Percentiles rank a stretch among this genome's conserved stretches.
Conservation (phyloP, 2,888 invertebrate genomes). For the Drosophila paracracens region DNA sequence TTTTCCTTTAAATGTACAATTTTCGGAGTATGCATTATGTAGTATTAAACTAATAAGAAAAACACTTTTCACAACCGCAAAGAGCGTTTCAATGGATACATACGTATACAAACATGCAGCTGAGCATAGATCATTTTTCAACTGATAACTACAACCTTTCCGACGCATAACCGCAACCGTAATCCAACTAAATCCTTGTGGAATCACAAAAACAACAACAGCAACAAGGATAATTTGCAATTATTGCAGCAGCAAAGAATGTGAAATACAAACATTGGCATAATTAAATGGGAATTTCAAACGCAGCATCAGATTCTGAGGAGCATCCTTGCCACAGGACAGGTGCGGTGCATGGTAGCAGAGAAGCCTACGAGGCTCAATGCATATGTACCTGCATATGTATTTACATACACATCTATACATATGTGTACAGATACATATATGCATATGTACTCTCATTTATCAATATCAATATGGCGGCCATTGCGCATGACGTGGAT, state of each 20-base stretch:
- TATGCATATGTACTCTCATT: constrained; percentile 23
- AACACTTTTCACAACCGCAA: background rate
- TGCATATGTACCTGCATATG: constrained; percentile 30
- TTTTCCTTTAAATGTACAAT: background rate
- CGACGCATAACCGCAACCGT: constrained; percentile 1
- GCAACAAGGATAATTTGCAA: constrained; percentile 40
- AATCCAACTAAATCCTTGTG: constrained; percentile 18
- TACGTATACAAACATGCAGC: background rate
- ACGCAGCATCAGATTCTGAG: constrained; percentile 25
- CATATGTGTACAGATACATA: background rate
- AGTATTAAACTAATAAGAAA: background rate
- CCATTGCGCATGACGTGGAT: constrained; percentile 80
- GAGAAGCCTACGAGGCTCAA: constrained; percentile 26
- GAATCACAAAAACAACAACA: constrained; percentile 9
- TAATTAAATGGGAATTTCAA: constrained; percentile 47
- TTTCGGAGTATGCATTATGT: background rate
- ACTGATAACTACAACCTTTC: background rate
- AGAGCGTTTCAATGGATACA: background rate
- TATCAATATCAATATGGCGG: constrained; percentile 77
- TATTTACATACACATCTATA: background rate
- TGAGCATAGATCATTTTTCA: background rate
- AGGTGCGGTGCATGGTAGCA: constrained; percentile 15
- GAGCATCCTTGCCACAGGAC: constrained; percentile 52
- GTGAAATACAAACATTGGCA: constrained; percentile 30
- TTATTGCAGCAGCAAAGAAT: constrained; percentile 33